Evolutionary conservation across 2,113 vertebrate species (phyloP), one percentile per base, ranked within the genome.

Genomic region (Polyodon spathula): DNA sequence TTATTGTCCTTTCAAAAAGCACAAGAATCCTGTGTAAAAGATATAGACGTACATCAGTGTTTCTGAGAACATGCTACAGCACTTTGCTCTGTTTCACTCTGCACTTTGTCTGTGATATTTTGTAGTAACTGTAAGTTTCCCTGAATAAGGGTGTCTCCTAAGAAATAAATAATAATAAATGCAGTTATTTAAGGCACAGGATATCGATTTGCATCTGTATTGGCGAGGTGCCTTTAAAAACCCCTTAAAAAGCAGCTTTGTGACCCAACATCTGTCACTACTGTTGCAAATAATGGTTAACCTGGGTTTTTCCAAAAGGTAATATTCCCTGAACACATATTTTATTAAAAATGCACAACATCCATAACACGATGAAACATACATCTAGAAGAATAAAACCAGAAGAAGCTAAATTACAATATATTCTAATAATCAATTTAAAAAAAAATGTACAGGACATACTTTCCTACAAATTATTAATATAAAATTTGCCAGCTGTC

Each of bases 361-460:
- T 37, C 58, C 41, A 46, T 16, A 14, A 50, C 10, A 50, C 37
- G 48, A 46, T 46, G 16, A 46, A 59, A 46, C 17, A 17, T 14
- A 6, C 3, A 3, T 37, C 12, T 59, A 37, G 6, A 37, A 8
- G 37, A 59, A 48, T 59, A 12, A 59, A 46, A 7, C 16, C 37
- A 16, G 39, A 17, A 58, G 56, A 10, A 58, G 17, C 6, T 50
- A n/a, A 59, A n/a, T 59, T 59, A 50, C 37, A 59, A 38, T 4
- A 11, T 12, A 16, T 50, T 59, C n/a, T 59, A 59, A 59, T 17
- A 46, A 59, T 59, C 11, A 50, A 50, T 50, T 50, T n/a, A 6
- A 50, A 50, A 50, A n/a, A 50, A 11, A 50, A 14, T 50, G 15
- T 50, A 12, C 5, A 50, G 48, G 48, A 50, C 48, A 50, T 14